Evolutionary conservation across 2,888 invertebrate genomes (phyloP).

Genomic region (Leistus spinibarbis): DNA sequence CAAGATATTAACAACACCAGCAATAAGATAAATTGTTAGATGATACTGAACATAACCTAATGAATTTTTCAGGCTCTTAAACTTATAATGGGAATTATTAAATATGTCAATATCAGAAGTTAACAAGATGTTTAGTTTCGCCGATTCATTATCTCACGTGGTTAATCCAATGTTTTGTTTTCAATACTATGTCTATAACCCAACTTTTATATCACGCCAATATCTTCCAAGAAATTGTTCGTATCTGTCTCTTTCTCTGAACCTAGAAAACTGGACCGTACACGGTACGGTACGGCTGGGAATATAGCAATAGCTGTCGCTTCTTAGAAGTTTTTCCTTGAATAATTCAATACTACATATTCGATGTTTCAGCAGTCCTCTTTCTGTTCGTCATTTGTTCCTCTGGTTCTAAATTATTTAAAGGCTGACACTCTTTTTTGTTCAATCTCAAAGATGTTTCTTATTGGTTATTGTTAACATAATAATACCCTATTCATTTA

Average conservation of each 20-base stretch:
- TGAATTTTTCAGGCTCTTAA: too few species aligned
- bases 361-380: constrained; percentile 35
- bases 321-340: constrained; percentile 37
- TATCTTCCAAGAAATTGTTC: too few species aligned
- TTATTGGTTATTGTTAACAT: background rate
- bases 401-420: constrained; percentile 30
- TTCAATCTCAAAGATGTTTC: background rate
- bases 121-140: too few species aligned
- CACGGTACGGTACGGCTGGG: constrained; percentile 3
- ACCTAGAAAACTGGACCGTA: background rate
- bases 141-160: too few species aligned
- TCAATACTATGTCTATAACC: too few species aligned
- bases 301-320: constrained; percentile 37
- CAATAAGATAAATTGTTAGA: too few species aligned
- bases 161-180: too few species aligned
- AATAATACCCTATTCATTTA: background rate
- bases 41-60: too few species aligned
- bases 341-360: constrained; percentile 37
- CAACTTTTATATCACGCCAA: too few species aligned
- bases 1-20: too few species aligned
- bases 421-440: background rate
- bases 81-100: too few species aligned
- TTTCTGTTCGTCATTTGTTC: constrained; percentile 23
- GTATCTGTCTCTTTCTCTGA: background rate
- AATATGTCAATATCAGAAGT: too few species aligned